phyloP scores from a whole-genome alignment of 2,888 invertebrate genomes.

The Spodoptera picta region DNA sequence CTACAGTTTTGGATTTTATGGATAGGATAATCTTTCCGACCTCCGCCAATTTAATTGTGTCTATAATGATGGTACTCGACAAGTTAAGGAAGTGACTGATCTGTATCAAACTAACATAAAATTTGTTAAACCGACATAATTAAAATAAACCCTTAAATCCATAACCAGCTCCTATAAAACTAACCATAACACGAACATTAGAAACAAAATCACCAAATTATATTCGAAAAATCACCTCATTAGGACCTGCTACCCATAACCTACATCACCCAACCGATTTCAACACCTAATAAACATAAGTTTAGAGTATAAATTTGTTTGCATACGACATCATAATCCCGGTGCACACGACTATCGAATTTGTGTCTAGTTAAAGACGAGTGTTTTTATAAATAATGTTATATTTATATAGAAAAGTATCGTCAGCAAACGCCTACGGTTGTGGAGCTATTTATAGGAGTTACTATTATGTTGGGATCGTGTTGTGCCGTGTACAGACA shows the following conservation, averaged over 20 bases:
- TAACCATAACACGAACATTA: constrained; percentile 9
- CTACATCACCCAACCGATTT: constrained; percentile 13
- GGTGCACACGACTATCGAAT: constrained; percentile 61
- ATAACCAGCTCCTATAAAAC: background rate
- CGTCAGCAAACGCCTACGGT: constrained; percentile 63
- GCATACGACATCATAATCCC: constrained; percentile 57
- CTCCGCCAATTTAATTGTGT: too few species aligned
- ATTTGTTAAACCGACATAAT: too few species aligned
- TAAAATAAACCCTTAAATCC: too few species aligned
- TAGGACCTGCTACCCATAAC: constrained; percentile 13
- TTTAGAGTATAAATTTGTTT: constrained; percentile 51
- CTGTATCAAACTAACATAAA: too few species aligned
- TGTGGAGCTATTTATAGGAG: constrained; percentile 47
- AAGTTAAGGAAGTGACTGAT: too few species aligned
- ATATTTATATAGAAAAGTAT: constrained; percentile 61
- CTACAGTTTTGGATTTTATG: too few species aligned
- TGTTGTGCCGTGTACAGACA: constrained; percentile 25
- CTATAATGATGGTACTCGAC: too few species aligned
- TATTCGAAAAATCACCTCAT: constrained; percentile 25
- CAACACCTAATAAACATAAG: constrained; percentile 13
- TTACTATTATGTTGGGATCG: constrained; percentile 56
- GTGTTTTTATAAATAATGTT: constrained; percentile 65
- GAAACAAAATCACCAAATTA: constrained; percentile 24
- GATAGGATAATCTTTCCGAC: too few species aligned
- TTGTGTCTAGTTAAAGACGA: constrained; percentile 58